These are phyloP conservation scores for Sebastes trivittatus DNA, from an alignment of 2,797 vertebrate genomes.

Conservation along the genomic window DNA sequence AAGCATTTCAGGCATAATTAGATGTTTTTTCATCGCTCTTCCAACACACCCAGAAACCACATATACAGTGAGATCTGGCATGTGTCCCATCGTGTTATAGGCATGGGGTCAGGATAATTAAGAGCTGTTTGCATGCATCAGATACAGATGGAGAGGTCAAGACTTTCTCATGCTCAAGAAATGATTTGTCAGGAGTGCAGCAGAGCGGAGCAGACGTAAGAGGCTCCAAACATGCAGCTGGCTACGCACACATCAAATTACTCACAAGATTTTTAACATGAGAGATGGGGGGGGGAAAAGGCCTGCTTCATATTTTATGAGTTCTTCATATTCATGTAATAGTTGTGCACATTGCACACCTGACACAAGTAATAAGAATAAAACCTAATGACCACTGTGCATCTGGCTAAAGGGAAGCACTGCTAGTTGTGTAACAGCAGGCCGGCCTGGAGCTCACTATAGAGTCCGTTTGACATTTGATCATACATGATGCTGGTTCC, in stretches of 20 bases:
- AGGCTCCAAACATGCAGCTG: background rate
- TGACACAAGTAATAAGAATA: background rate
- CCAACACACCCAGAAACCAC: constrained; percentile 1
- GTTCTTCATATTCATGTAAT: background rate
- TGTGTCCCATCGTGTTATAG: background rate
- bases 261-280: background rate
- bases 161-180: constrained; percentile 4
- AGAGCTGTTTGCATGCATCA: constrained; percentile 10
- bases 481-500: background rate
- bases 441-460: background rate
- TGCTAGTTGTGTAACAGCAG: background rate
- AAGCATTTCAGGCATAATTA: constrained; percentile 45
- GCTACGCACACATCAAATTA: background rate
- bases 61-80: constrained; percentile 1
- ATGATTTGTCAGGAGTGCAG: background rate
- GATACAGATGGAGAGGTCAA: constrained; percentile 35
- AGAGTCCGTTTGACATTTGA: background rate
- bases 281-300: background rate
- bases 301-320: background rate
- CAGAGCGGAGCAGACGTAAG: background rate
- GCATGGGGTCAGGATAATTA: constrained; percentile 23
- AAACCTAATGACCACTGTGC: background rate
- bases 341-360: background rate
- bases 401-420: background rate
- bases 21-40: constrained; percentile 13